Evolutionary conservation across 2,888 invertebrate species (phyloP).

Genomic region (Torymus tubicola): DNA sequence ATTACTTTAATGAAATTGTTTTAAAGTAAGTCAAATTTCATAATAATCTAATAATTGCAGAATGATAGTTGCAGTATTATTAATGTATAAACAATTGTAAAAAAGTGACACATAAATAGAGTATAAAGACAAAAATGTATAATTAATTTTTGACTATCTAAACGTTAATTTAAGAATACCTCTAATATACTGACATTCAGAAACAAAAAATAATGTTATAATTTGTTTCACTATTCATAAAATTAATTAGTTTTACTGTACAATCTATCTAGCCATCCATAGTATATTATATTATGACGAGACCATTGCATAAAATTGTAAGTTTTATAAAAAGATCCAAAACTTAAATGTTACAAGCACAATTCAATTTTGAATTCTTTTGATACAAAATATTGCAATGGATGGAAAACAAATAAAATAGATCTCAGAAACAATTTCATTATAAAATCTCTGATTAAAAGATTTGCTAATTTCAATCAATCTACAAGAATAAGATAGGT

Average conservation of each 20-base stretch:
- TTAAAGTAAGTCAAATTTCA: constrained; percentile 15
- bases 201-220: constrained; percentile 39
- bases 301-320: constrained; percentile 20
- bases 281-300: constrained; percentile 31
- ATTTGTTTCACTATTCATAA: constrained; percentile 24
- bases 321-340: constrained; percentile 23
- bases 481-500: too few relatives aligned
- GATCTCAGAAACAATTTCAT: too few relatives aligned
- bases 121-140: constrained; percentile 48
- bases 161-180: constrained; percentile 18
- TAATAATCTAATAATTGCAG: constrained; percentile 23
- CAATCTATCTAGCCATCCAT: constrained; percentile 40
- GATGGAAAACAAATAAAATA: too few relatives aligned
- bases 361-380: too few relatives aligned
- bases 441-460: too few relatives aligned
- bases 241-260: constrained; percentile 26
- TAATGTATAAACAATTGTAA: constrained; percentile 33
- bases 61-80: constrained; percentile 28
- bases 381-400: too few relatives aligned
- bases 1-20: constrained; percentile 25
- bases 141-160: constrained; percentile 47
- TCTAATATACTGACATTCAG: constrained; percentile 29
- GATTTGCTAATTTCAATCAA: too few relatives aligned
- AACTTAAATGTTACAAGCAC: neutral
- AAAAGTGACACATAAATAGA: constrained; percentile 41